phyloP scores from a whole-genome alignment of 2,888 invertebrate species.

The Cheilosia urbana region DNA sequence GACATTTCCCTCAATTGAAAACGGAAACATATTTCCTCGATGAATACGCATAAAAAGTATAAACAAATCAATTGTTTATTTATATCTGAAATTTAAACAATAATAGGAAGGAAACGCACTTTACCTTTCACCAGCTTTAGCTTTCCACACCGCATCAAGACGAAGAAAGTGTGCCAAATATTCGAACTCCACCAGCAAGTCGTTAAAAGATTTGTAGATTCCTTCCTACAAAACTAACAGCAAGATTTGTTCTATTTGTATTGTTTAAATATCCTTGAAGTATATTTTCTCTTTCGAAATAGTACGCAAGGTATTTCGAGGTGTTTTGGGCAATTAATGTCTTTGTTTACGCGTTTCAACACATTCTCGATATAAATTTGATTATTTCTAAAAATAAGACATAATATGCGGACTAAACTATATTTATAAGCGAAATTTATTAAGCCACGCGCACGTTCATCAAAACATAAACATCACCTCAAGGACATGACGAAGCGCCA shows the following conservation, averaged over 20 bases:
- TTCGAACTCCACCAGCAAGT: slow-evolving; percentile 32
- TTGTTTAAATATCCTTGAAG: neutral
- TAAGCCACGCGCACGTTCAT: slow-evolving; percentile 45
- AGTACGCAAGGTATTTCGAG: slow-evolving; percentile 34
- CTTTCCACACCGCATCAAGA: neutral
- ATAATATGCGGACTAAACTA: slow-evolving; percentile 37
- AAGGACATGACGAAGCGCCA: slow-evolving; percentile 59
- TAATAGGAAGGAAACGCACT: slow-evolving; percentile 11
- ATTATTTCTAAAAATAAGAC: slow-evolving; percentile 37
- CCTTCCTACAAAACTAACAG: slow-evolving; percentile 40
- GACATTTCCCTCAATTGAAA: slow-evolving; percentile 9
- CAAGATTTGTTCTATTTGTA: neutral
- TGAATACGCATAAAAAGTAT: slow-evolving; percentile 19
- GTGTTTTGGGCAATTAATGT: slow-evolving; percentile 46
- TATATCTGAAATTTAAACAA: slow-evolving; percentile 12
- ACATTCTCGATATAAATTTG: slow-evolving; percentile 36
- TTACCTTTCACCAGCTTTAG: slow-evolving; percentile 38
- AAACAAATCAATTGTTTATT: slow-evolving; percentile 24
- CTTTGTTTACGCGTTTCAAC: slow-evolving; percentile 59
- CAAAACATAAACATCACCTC: slow-evolving; percentile 41
- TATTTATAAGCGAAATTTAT: slow-evolving; percentile 48
- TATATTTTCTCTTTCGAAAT: slow-evolving; percentile 4
- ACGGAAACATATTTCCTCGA: slow-evolving; percentile 27
- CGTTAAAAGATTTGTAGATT: slow-evolving; percentile 64
- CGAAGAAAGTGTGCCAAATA: slow-evolving; percentile 41